Conservation (phyloP, 2,888 invertebrate species). For the Clistopyga incitator region DNA sequence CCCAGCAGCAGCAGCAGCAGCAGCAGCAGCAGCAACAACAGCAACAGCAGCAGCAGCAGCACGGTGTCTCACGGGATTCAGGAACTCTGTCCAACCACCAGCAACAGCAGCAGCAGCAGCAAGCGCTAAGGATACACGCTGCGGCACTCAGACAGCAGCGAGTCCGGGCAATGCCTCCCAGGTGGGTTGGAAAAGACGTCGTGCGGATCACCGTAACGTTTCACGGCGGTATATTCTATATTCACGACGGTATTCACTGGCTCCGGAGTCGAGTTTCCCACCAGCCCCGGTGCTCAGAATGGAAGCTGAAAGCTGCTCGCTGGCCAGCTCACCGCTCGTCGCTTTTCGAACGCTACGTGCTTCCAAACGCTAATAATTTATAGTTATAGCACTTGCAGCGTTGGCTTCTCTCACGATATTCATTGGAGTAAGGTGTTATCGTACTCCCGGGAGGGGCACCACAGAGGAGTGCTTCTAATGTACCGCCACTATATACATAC, state of each 20-base stretch:
- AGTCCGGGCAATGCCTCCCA: conserved; percentile 79
- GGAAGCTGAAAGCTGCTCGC: background rate
- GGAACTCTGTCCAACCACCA: conserved; percentile 74
- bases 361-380: conserved; percentile 11
- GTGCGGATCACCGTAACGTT: conserved; percentile 1
- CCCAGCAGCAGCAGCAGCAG: conserved; percentile 69
- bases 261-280: background rate
- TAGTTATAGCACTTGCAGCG: background rate
- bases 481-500: background rate
- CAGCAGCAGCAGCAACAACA: conserved; percentile 70
- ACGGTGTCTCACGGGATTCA: conserved; percentile 72
- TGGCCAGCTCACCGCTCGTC: background rate
- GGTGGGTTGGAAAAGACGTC: conserved; percentile 73
- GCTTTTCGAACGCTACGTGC: background rate
- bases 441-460: background rate
- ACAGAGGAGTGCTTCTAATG: conserved; percentile 7
- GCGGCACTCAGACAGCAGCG: conserved; percentile 76
- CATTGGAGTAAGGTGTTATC: conserved; percentile 22
- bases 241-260: background rate
- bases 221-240: background rate
- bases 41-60: conserved; percentile 69
- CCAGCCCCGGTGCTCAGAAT: background rate
- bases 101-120: conserved; percentile 58
- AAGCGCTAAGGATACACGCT: conserved; percentile 76
- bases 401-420: background rate